These are phyloP conservation scores for Microtus montanus DNA, from an alignment of 2,113 vertebrate species.

Conservation along the genomic window DNA sequence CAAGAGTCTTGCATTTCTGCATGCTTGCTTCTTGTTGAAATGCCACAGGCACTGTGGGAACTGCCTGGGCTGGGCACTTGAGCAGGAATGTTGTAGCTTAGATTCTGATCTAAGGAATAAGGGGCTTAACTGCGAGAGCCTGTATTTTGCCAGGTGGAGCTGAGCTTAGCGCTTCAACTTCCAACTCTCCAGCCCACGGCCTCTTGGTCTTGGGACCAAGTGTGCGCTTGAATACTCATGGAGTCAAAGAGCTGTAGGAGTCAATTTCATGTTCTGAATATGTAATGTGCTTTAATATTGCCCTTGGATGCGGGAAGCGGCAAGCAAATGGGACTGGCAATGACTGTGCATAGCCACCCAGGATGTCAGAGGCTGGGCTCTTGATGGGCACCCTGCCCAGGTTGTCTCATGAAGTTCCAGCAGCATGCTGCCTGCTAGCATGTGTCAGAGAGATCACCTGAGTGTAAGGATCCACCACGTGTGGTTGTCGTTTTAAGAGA, in stretches of 20 bases:
- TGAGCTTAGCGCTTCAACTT: background rate
- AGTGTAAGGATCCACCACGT: too few relatives aligned
- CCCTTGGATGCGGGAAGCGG: background rate
- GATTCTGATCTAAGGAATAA: background rate
- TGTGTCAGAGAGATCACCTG: background rate
- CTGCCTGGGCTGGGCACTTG: background rate
- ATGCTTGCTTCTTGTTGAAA: background rate
- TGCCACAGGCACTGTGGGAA: background rate
- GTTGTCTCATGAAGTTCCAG: too few relatives aligned
- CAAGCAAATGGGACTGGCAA: too few relatives aligned
- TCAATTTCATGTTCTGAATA: fast-evolving
- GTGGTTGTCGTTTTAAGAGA: background rate
- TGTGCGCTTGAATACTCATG: background rate
- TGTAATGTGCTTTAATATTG: too few relatives aligned
- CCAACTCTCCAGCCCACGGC: background rate
- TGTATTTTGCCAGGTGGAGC: background rate
- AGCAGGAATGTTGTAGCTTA: background rate
- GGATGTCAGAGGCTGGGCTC: fast-evolving
- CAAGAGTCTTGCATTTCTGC: background rate
- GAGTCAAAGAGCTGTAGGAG: fast-evolving
- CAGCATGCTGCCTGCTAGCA: fast-evolving
- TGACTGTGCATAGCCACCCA: fast-evolving
- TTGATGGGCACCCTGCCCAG: background rate
- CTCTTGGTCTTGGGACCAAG: background rate
- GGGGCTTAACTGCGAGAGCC: background rate